Evolutionary conservation across 2,113 vertebrate species (phyloP).

Genomic region (Chaetorhynchus papuensis): DNA sequence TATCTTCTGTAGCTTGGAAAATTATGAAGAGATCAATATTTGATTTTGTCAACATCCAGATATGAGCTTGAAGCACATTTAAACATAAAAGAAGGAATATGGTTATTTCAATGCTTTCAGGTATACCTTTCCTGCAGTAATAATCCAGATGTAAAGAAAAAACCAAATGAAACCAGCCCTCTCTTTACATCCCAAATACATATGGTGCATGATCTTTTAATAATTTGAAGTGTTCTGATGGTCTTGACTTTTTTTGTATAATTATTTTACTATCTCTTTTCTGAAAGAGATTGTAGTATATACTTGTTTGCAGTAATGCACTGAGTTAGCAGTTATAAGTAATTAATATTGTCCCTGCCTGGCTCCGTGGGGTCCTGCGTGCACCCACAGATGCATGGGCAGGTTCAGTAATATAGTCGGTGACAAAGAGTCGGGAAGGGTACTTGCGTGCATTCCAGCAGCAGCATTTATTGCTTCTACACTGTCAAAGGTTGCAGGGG

Average conservation of each 20-base stretch:
- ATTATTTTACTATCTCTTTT: background rate
- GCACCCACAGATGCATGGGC: too few relatives aligned
- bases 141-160: background rate
- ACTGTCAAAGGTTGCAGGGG: too few relatives aligned
- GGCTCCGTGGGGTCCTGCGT: too few relatives aligned
- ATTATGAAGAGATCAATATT: background rate
- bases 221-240: background rate
- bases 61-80: background rate
- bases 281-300: background rate
- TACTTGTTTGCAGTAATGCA: background rate
- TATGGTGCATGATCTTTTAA: background rate
- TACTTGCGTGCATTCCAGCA: too few relatives aligned
- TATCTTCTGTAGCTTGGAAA: conserved; percentile 6
- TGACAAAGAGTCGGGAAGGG: too few relatives aligned
- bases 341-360: background rate
- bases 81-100: background rate
- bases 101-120: background rate
- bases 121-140: background rate
- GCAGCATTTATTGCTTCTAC: too few relatives aligned
- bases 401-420: too few relatives aligned
- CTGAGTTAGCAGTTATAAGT: background rate
- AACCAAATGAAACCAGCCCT: accelerated
- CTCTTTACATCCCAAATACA: background rate
- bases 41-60: background rate
- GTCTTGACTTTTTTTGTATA: background rate